Base-by-base conservation (phyloP, 2,888 invertebrate genomes). In the Sylvicola cinctus region DNA sequence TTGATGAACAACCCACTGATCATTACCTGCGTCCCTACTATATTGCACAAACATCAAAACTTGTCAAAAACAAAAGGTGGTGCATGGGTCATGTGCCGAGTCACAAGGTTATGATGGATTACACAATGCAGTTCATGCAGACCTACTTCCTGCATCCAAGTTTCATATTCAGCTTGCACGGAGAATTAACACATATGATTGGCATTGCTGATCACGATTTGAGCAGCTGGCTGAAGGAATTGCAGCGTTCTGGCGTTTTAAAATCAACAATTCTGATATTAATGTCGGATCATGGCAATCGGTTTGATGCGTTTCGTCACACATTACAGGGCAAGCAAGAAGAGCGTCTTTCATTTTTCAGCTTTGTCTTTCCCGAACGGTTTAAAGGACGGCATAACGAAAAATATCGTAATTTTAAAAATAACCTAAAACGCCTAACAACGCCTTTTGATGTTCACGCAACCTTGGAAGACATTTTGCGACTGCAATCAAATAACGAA, bases 251-350 rank as follows among this genome's bases (percentile, higher is more conserved):
- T 2, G 73, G 74, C 0, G 56, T 70, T 27, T 58, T 88, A 14
- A 72, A 88, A 40, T 71, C 84, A 44, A 84, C 91, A 0, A 49
- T 93, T 41, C 55, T 95, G 0, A 70, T 93, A 35, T 50, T 93
- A 3, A 87, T 93, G 85, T 79, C 87, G 4, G 93, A 95, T 58
- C 93, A 95, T 54, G 93, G 93, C 1, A 75, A 79, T 40, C 78
- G 90, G 49, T 90, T 81, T 55, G 74, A 80, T 0, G 65, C 70
- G 34, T 69, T 88, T 6, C 68, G 93, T 1, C 70, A 77, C 45
- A 90, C 88, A 0, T 62, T 84, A 5, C 90, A 91, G 53, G 93
- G 91, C 0, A 87, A 88, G 53, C 70, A 83, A 37, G 93, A 93
- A 47, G 91, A 93, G 50, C 66, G 93, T 2, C 51, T 91, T 37